Evolutionary conservation across 2,797 vertebrate species (phyloP).

Genomic region (Syndactyla subalaris): DNA sequence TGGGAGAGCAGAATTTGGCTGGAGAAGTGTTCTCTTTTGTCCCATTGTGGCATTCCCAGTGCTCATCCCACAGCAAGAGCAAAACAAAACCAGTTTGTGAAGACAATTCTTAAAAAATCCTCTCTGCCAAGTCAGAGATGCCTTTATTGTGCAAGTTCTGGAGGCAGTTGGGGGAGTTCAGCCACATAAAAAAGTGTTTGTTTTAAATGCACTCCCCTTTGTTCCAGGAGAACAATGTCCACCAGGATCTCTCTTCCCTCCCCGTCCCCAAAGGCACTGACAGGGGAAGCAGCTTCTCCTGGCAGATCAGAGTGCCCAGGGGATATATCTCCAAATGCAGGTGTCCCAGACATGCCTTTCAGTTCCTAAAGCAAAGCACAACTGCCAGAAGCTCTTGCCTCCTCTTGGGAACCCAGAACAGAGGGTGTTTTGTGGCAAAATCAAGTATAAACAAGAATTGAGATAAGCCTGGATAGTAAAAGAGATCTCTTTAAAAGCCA

Average conservation of each 20-base stretch:
- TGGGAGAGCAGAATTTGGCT: neutral
- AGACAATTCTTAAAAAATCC: neutral
- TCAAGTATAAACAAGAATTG: neutral
- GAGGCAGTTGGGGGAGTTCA: neutral
- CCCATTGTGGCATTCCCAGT: neutral
- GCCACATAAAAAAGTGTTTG: neutral
- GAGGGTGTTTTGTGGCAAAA: neutral
- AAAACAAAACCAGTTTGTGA: conserved; percentile 23
- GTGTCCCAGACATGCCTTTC: neutral
- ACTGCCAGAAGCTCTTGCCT: neutral
- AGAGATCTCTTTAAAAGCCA: neutral
- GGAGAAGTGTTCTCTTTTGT: neutral
- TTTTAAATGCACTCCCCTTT: neutral
- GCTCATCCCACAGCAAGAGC: conserved; percentile 19
- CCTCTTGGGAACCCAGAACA: neutral
- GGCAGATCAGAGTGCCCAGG: neutral
- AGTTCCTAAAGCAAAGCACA: neutral
- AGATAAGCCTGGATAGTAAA: neutral
- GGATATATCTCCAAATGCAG: neutral
- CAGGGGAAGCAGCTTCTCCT: neutral
- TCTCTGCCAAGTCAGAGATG: neutral
- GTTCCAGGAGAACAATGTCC: neutral
- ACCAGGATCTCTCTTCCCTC: neutral
- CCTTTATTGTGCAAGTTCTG: neutral
- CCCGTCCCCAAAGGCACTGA: neutral